Evolutionary conservation across 2,888 invertebrate genomes (phyloP).

Genomic region (Altica lythri): DNA sequence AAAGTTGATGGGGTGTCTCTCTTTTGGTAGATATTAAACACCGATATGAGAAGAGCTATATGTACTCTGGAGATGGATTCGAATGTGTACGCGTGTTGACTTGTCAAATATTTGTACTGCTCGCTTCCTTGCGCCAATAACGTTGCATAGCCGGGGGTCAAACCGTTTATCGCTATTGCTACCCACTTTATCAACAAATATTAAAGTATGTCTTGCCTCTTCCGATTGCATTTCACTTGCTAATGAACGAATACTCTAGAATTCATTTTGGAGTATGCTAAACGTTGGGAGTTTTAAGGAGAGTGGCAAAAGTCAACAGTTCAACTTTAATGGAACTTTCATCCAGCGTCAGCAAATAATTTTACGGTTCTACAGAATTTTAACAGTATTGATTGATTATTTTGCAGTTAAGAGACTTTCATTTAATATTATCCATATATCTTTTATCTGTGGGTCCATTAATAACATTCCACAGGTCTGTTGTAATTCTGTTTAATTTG

Average conservation of each 20-base stretch:
- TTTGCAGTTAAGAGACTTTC: too few species aligned
- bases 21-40: conserved; percentile 42
- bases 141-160: conserved; percentile 47
- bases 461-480: too few species aligned
- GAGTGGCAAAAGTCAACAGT: conserved; percentile 1
- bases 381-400: too few species aligned
- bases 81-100: conserved; percentile 55
- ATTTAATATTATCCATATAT: too few species aligned
- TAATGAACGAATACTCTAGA: conserved; percentile 6
- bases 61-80: conserved; percentile 55
- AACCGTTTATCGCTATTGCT: conserved; percentile 38
- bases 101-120: conserved; percentile 55
- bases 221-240: conserved; percentile 6
- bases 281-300: neutral
- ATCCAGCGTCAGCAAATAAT: too few species aligned
- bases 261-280: conserved; percentile 6
- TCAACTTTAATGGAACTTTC: neutral
- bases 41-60: conserved; percentile 54
- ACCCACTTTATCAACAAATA: conserved; percentile 33
- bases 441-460: too few species aligned
- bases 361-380: too few species aligned
- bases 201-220: conserved; percentile 12
- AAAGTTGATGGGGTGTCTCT: conserved; percentile 27
- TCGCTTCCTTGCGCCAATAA: conserved; percentile 49
- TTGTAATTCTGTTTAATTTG: too few species aligned